These are phyloP conservation scores for Fregata magnificens DNA, from an alignment of 2,113 vertebrate genomes.

Conservation along the genomic window DNA sequence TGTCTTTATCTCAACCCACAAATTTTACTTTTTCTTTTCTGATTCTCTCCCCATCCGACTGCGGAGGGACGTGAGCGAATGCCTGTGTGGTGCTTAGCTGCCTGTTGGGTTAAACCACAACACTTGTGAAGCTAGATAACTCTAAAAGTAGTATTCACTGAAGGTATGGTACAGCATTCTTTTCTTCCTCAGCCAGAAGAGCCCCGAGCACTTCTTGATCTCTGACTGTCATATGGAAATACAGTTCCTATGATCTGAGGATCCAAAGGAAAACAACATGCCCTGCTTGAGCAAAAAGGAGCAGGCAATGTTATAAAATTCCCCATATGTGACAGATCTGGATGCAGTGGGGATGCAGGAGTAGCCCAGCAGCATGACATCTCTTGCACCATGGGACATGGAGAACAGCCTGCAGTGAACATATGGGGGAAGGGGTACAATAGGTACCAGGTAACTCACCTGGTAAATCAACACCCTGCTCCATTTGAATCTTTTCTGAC, in stretches of 20 bases:
- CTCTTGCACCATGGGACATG: neutral
- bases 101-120: no score
- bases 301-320: neutral
- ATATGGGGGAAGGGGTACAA: fast-evolving
- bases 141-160: neutral
- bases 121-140: neutral
- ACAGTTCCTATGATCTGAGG: neutral
- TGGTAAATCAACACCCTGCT: neutral
- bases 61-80: no score
- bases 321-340: fast-evolving
- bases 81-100: no score
- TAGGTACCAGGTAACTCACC: neutral
- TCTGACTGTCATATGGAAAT: neutral
- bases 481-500: neutral
- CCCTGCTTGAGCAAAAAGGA: neutral
- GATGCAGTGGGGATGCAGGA: neutral
- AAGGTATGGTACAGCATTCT: neutral
- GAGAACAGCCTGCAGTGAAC: neutral
- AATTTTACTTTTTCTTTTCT: no score
- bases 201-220: neutral
- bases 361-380: neutral
- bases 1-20: no score
- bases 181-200: neutral
- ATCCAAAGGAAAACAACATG: neutral
- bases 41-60: no score